phyloP scores from a whole-genome alignment of 2,888 invertebrate species.

The Nymphalis c-album region DNA sequence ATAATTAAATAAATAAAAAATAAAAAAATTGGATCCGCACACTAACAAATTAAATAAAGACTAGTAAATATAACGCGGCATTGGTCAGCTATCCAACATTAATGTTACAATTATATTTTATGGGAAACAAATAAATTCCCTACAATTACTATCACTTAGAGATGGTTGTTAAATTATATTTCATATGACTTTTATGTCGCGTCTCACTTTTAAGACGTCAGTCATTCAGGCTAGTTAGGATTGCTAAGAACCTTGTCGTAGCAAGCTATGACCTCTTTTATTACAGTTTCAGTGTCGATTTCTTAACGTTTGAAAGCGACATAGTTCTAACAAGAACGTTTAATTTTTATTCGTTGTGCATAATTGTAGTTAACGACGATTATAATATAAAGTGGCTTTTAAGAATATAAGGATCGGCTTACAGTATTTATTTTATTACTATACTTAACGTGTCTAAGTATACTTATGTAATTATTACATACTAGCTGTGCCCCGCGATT shows the following conservation, averaged over 20 bases:
- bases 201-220: slow-evolving; percentile 25
- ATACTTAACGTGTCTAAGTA: not conserved
- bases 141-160: slow-evolving; percentile 42
- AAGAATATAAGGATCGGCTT: not conserved
- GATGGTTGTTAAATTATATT: slow-evolving; percentile 39
- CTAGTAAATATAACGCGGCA: too few relatives aligned
- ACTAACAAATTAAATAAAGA: too few relatives aligned
- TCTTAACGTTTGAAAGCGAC: not conserved
- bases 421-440: not conserved
- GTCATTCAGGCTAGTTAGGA: slow-evolving; percentile 6
- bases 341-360: not conserved
- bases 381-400: not conserved
- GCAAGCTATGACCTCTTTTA: not conserved
- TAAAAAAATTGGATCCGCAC: too few relatives aligned
- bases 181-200: slow-evolving; percentile 38
- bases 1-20: too few relatives aligned
- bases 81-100: too few relatives aligned
- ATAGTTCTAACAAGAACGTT: not conserved
- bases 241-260: not conserved
- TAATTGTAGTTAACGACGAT: not conserved
- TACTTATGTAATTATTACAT: too few relatives aligned
- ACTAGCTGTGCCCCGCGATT: too few relatives aligned
- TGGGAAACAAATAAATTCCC: slow-evolving; percentile 26
- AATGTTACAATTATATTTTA: not conserved
- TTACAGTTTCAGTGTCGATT: not conserved